Conservation (phyloP, 2,888 invertebrate genomes). For the Drosophila helvetica region DNA sequence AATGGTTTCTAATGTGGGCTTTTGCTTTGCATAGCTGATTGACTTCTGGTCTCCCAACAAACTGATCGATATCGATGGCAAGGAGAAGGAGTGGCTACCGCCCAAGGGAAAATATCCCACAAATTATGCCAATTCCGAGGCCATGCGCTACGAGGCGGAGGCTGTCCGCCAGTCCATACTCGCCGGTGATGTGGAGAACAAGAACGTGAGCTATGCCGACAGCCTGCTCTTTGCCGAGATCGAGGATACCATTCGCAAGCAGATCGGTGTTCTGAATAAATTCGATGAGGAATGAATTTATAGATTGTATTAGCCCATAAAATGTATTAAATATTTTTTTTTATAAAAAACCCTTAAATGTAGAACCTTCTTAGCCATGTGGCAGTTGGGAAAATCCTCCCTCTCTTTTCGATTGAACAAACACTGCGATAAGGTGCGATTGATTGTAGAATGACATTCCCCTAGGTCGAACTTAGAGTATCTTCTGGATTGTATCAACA, state of each 20-base stretch:
- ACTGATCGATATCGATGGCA: constrained; percentile 87
- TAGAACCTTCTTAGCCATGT: neutral
- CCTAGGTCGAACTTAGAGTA: constrained; percentile 23
- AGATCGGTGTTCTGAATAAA: constrained; percentile 84
- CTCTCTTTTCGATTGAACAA: constrained; percentile 18
- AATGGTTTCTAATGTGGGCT: neutral
- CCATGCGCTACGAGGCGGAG: constrained; percentile 90
- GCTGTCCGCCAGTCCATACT: constrained; percentile 90
- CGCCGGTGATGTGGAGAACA: constrained; percentile 87
- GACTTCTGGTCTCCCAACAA: constrained; percentile 90
- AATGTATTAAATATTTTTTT: neutral
- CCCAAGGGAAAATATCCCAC: constrained; percentile 86
- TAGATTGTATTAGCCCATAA: neutral
- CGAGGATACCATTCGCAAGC: constrained; percentile 89
- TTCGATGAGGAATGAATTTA: constrained; percentile 56
- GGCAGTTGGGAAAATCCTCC: neutral
- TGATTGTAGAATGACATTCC: constrained; percentile 34
- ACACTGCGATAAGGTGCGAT: constrained; percentile 19
- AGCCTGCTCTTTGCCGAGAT: constrained; percentile 89
- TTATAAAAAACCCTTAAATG: neutral
- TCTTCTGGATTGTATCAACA: constrained; percentile 11
- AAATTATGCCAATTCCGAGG: constrained; percentile 89
- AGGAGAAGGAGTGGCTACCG: constrained; percentile 87
- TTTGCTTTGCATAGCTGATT: constrained; percentile 80
- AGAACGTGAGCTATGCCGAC: constrained; percentile 88